Base-by-base conservation (phyloP, 2,797 vertebrate species). In the Gobio occitaniae region DNA sequence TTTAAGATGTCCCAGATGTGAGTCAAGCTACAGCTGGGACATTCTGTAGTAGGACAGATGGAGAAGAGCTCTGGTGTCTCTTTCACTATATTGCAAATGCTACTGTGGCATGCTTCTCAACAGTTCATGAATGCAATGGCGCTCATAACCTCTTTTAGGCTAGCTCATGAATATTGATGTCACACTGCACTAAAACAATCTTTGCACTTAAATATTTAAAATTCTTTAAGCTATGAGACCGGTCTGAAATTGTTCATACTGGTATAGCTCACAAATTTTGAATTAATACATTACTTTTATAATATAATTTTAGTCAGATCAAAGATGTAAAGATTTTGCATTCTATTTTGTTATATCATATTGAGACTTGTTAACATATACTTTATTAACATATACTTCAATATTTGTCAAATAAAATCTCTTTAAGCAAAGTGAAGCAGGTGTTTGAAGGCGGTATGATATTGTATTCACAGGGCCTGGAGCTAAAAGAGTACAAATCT, bases 1-100 rank as follows among this genome's bases (percentile, higher is more conserved):
- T 80, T 83, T 66, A 48, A 36, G 44, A 77, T 25, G n/a, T n/a
- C 21, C 76, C 78, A 81, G 78, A 86, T 86, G 82, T 87, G 47
- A 70, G 38, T 36, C 36, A 9, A 59, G 32, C 52, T 76, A 15
- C 77, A 87, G 61, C 61, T 80, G 77, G 44, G 70, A 10, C 54
- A 25, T 44, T 44, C 9, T 9, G 8, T 16, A 41, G 16, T 19
- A 68, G 54, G 54, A 69, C 76, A 84, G 77, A 84, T 81, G 63
- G 25, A 71, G 52, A 66, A 38, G 25, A 32, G 3, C 54, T 47
- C 19, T 65, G 50, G 13, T 29, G 29, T 69, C 56, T 48, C 2
- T 47, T 48, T 63, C 21, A 38, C 74, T 44, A 44, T 44, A 44
- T 44, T 44, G 41, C 8, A 44, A 44, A 44, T 10, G 41, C 48